A percentile compares a stretch with the other conserved stretches of the same genome.
Conservation (phyloP, 2,797 vertebrate genomes). For the Lepidocolaptes lacrymiger region DNA sequence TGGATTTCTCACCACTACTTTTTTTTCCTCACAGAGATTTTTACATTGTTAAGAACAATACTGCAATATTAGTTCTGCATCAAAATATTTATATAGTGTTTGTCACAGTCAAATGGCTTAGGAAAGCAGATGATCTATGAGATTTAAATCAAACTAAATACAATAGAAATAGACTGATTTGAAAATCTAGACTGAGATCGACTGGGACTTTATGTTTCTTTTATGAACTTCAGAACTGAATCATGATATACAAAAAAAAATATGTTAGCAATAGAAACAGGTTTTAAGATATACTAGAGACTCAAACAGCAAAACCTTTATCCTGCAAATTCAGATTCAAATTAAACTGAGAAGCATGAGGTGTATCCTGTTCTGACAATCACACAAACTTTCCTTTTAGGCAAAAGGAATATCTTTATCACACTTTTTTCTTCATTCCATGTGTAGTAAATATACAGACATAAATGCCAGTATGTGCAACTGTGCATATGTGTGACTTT, state of each 20-base stretch:
- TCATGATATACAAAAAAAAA: background rate
- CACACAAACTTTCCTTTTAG: background rate
- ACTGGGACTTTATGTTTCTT: background rate
- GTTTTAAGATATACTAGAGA: background rate
- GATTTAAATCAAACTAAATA: background rate
- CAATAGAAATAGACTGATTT: background rate
- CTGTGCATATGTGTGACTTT: background rate
- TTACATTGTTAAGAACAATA: background rate
- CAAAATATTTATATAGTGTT: background rate
- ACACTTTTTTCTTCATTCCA: background rate
- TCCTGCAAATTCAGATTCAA: background rate
- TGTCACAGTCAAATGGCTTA: background rate
- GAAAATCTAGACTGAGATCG: background rate
- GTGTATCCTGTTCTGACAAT: background rate
- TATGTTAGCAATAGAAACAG: background rate
- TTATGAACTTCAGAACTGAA: background rate
- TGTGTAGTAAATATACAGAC: background rate
- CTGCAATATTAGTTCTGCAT: background rate
- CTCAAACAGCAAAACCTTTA: background rate
- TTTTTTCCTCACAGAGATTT: background rate
- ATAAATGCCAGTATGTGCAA: background rate
- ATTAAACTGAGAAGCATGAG: background rate
- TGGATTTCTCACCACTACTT: background rate
- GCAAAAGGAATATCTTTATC: background rate
- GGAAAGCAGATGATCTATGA: background rate